Percentiles rank a stretch among this genome's conserved stretches.
Evolutionary conservation across 2,113 vertebrate genomes (phyloP).

Genomic region (Leiothrix lutea): DNA sequence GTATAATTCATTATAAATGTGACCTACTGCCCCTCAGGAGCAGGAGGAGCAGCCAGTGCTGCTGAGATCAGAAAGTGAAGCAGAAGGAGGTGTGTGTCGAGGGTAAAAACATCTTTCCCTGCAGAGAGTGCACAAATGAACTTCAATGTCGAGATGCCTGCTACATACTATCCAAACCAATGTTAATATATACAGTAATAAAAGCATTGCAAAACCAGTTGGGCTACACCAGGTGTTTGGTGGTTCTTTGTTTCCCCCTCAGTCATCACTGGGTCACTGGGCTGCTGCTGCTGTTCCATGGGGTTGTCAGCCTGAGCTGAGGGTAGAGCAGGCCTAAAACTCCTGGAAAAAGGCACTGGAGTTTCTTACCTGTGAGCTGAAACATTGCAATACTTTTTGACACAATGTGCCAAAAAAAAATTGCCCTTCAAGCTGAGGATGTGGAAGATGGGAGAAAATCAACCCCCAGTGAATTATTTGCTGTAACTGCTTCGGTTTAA

Average conservation of each 20-base stretch:
- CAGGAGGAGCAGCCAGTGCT: background rate
- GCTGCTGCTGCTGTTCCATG: background rate
- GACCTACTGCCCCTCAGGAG: background rate
- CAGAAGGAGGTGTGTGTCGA: background rate
- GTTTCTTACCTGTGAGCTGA: background rate
- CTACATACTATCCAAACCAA: constrained; percentile 60
- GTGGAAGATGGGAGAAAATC: background rate
- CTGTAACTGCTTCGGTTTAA: no score
- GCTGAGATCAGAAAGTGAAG: background rate
- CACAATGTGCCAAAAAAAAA: rapidly evolving
- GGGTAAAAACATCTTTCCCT: constrained; percentile 26
- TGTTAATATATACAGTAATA: constrained; percentile 72
- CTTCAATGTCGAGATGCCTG: constrained; percentile 66
- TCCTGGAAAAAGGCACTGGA: rapidly evolving
- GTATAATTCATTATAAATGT: constrained; percentile 71
- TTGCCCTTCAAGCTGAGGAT: background rate
- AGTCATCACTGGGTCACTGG: rapidly evolving
- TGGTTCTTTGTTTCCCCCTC: background rate
- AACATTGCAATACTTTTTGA: rapidly evolving
- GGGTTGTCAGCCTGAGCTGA: background rate
- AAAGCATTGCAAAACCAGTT: constrained; percentile 66
- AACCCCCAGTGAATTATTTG: rapidly evolving
- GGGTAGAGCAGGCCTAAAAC: no score
- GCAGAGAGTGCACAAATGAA: constrained; percentile 64
- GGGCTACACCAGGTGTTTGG: constrained; percentile 31